phyloP scores from a whole-genome alignment of 2,113 vertebrate genomes.

The Hyperopisus bebe region DNA sequence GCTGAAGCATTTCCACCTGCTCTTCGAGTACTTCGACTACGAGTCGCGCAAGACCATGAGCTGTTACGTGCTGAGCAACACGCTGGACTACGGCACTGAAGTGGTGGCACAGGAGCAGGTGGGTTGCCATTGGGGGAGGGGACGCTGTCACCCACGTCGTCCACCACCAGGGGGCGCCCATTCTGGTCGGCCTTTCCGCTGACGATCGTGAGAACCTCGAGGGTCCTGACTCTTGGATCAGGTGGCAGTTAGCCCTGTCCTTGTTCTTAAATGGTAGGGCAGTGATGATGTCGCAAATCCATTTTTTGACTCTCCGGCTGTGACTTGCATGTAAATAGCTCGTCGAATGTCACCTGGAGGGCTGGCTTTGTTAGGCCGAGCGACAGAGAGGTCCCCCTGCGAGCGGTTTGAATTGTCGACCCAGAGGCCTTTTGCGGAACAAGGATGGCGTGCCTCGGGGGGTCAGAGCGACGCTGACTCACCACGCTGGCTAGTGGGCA shows the following conservation, averaged over 20 bases:
- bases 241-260: background rate
- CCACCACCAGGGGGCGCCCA: background rate
- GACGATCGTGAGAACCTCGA: background rate
- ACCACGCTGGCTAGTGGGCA: background rate
- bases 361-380: background rate
- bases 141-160: no score
- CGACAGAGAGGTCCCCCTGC: no score
- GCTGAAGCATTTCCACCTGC: conserved; percentile 91
- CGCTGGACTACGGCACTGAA: conserved; percentile 90
- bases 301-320: background rate
- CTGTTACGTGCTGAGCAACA: conserved; percentile 93
- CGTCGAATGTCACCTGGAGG: background rate
- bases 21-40: conserved; percentile 97
- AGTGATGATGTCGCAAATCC: background rate
- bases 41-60: conserved; percentile 98
- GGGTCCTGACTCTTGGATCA: background rate
- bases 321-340: background rate
- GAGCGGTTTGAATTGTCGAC: background rate
- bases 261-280: background rate
- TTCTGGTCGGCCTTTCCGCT: background rate
- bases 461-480: background rate
- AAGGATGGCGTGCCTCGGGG: background rate
- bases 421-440: background rate
- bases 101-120: conserved; percentile 94
- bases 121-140: conserved; percentile 11